phyloP scores from a whole-genome alignment of 2,888 invertebrate species.

The Cephonodes hylas region DNA sequence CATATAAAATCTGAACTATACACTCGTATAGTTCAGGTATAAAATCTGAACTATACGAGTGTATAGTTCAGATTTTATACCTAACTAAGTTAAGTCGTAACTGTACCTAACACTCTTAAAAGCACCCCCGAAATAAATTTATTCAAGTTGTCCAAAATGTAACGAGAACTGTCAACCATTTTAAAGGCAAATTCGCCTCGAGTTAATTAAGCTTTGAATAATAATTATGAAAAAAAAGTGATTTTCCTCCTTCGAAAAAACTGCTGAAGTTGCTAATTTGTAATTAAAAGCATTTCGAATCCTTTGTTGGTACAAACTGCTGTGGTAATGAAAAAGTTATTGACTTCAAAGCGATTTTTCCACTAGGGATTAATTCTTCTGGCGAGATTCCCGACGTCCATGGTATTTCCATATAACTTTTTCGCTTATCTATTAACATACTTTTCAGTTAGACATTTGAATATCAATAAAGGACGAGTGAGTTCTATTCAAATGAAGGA shows the following conservation, averaged over 20 bases:
- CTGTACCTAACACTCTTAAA: neutral
- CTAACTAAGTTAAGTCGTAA: neutral
- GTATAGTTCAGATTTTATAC: neutral
- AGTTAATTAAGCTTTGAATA: conserved; percentile 74
- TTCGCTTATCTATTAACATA: conserved; percentile 41
- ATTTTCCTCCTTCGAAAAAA: conserved; percentile 51
- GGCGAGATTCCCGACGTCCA: conserved; percentile 12
- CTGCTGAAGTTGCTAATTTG: conserved; percentile 62
- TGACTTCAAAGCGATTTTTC: conserved; percentile 32
- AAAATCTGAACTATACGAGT: too few relatives aligned
- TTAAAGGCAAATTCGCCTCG: conserved; percentile 41
- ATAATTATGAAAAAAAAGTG: conserved; percentile 57
- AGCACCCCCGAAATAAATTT: neutral
- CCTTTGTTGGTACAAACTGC: conserved; percentile 54
- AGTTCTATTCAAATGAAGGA: conserved; percentile 31
- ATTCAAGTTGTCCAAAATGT: neutral
- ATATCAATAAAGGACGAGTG: conserved; percentile 37
- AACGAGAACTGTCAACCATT: conserved; percentile 7
- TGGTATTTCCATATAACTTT: conserved; percentile 17
- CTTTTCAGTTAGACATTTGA: conserved; percentile 45
- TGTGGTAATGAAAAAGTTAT: conserved; percentile 38
- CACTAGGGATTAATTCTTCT: conserved; percentile 26
- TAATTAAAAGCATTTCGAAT: conserved; percentile 64
- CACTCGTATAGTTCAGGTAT: too few relatives aligned
- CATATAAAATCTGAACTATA: too few relatives aligned